Conservation (phyloP, 2,888 invertebrate genomes). For the Idaea biselata region DNA sequence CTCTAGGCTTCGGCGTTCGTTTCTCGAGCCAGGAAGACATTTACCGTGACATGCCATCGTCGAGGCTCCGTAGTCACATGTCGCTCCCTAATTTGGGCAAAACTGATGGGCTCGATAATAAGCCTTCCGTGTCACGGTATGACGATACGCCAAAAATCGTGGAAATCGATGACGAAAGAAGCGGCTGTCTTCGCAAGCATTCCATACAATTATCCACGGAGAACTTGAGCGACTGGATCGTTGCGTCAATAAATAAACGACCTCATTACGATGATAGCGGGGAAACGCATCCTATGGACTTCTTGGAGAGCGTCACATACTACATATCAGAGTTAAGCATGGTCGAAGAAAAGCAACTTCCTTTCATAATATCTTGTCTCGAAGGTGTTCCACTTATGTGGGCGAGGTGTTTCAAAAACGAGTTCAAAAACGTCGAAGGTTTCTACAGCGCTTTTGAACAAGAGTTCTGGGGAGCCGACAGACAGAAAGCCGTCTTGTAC, state of each 20-base stretch:
- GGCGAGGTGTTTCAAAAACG: slow-evolving; percentile 70
- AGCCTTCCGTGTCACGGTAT: slow-evolving; percentile 44
- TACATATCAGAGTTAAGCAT: slow-evolving; percentile 69
- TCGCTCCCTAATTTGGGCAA: slow-evolving; percentile 74
- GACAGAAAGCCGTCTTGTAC: slow-evolving; percentile 69
- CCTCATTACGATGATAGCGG: slow-evolving; percentile 71
- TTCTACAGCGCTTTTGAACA: slow-evolving; percentile 70
- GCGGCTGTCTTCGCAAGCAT: slow-evolving; percentile 39
- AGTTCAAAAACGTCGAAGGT: slow-evolving; percentile 58
- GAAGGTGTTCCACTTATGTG: slow-evolving; percentile 73
- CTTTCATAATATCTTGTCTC: slow-evolving; percentile 69
- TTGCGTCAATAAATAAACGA: slow-evolving; percentile 65
- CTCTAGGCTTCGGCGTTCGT: slow-evolving; percentile 69
- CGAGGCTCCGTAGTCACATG: slow-evolving; percentile 70
- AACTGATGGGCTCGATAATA: slow-evolving; percentile 53
- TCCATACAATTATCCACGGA: slow-evolving; percentile 58
- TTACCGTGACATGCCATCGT: slow-evolving; percentile 68
- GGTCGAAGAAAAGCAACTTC: slow-evolving; percentile 60
- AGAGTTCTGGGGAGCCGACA: slow-evolving; percentile 72
- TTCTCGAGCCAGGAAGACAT: slow-evolving; percentile 76
- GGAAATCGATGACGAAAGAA: slow-evolving; percentile 63
- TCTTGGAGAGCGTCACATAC: slow-evolving; percentile 66
- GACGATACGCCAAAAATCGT: slow-evolving; percentile 57
- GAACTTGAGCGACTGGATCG: slow-evolving; percentile 66
- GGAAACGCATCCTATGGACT: slow-evolving; percentile 72